phyloP scores from a whole-genome alignment of 2,797 vertebrate species.

The Crypturellus tataupa region DNA sequence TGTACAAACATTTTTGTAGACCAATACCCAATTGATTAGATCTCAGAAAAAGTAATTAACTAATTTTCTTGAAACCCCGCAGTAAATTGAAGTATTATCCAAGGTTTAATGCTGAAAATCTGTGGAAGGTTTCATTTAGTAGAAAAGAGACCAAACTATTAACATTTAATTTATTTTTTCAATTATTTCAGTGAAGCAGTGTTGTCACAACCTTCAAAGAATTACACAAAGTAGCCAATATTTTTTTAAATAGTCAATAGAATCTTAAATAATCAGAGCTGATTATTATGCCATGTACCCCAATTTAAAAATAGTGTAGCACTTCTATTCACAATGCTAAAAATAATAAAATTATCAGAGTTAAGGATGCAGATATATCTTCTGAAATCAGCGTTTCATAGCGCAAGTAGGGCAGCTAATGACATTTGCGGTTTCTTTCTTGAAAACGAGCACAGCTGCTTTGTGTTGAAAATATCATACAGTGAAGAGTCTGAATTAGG shows the following conservation, averaged over 20 bases:
- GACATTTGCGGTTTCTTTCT: not conserved
- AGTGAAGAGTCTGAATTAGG: not conserved
- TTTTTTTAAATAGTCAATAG: not conserved
- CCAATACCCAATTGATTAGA: conserved; percentile 42
- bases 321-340: not conserved
- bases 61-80: conserved; percentile 51
- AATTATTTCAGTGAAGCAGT: not conserved
- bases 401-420: not conserved
- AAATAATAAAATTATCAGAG: not conserved
- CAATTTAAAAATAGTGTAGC: not conserved
- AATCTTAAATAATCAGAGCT: not conserved
- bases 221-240: not conserved
- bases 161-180: not conserved
- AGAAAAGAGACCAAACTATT: not conserved
- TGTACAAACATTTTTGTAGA: conserved; percentile 45
- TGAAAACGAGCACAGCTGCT: not conserved
- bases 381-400: not conserved
- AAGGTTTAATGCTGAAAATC: conserved; percentile 39
- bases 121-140: conserved; percentile 12
- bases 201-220: not conserved
- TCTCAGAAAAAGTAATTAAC: conserved; percentile 62
- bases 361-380: accelerated
- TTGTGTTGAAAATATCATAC: not conserved
- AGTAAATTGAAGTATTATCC: conserved; percentile 45
- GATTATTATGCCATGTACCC: not conserved